A percentile compares a stretch with the other conserved stretches of the same genome.
These are phyloP conservation scores for Spermophilus dauricus DNA, from an alignment of 2,113 vertebrate species.

Conservation along the genomic window DNA sequence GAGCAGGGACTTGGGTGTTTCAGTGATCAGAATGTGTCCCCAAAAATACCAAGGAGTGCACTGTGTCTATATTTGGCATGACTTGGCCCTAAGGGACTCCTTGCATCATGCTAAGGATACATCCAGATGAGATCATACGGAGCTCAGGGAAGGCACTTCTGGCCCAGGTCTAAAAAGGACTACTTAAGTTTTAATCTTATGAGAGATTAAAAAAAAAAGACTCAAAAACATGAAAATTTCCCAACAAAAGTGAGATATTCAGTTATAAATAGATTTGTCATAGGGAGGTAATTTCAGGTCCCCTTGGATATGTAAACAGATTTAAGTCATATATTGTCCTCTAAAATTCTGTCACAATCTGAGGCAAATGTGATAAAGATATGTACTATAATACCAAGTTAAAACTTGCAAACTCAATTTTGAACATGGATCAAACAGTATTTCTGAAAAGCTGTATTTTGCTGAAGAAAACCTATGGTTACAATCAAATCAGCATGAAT, in stretches of 20 bases:
- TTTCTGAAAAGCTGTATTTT: constrained; percentile 44
- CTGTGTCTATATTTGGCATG: background rate
- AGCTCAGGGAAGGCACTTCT: background rate
- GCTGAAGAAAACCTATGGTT: constrained; percentile 22
- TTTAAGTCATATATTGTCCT: constrained; percentile 3
- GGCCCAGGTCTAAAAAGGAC: background rate
- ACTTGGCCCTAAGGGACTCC: background rate
- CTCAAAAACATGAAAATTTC: background rate
- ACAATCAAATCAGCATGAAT: constrained; percentile 63
- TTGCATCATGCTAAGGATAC: background rate
- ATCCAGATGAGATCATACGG: background rate
- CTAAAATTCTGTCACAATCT: constrained; percentile 42
- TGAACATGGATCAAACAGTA: background rate
- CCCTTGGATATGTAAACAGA: background rate
- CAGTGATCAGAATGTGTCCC: background rate
- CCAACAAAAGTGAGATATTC: background rate
- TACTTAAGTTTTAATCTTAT: background rate
- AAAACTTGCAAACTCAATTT: constrained; percentile 45
- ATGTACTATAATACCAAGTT: background rate
- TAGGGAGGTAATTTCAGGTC: background rate
- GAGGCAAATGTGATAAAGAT: constrained; percentile 26
- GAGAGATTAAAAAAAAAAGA: background rate
- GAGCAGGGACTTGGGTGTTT: background rate
- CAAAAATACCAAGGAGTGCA: fast-evolving
- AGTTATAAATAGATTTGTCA: constrained; percentile 43